Percentiles rank a stretch among this genome's conserved stretches.
Conservation (phyloP, 2,888 invertebrate species). For the Podabrus alpinus region DNA sequence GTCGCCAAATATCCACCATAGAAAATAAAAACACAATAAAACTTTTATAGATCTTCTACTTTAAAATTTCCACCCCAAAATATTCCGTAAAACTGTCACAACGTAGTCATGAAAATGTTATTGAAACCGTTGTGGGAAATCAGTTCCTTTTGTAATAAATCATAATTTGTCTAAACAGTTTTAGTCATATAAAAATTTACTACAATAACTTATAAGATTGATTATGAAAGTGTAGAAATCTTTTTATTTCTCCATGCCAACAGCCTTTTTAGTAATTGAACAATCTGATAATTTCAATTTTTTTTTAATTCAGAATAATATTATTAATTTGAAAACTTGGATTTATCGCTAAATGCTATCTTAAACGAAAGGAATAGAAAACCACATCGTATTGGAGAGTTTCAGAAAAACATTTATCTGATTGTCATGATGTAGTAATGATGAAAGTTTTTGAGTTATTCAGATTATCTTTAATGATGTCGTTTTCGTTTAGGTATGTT, state of each 20-base stretch:
- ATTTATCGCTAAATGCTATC: neutral
- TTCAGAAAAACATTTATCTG: neutral
- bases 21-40: neutral
- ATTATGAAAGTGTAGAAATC: neutral
- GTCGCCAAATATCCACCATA: conserved; percentile 5
- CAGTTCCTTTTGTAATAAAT: conserved; percentile 16
- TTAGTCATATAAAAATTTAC: conserved; percentile 3
- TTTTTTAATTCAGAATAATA: too few species aligned
- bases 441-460: neutral
- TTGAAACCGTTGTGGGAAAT: conserved; percentile 6
- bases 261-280: neutral
- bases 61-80: neutral
- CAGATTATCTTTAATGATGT: neutral
- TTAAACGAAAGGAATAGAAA: too few species aligned
- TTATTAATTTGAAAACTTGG: neutral
- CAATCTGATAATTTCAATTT: neutral
- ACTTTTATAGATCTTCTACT: neutral
- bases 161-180: conserved; percentile 18
- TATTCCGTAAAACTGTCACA: neutral
- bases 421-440: neutral
- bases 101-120: neutral
- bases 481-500: neutral
- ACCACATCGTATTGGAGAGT: neutral
- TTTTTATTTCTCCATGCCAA: neutral
- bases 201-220: neutral